Conservation (phyloP, 30 jellyfish, hydroid and myxozoan genomes). For the Turritopsis rubra region DNA sequence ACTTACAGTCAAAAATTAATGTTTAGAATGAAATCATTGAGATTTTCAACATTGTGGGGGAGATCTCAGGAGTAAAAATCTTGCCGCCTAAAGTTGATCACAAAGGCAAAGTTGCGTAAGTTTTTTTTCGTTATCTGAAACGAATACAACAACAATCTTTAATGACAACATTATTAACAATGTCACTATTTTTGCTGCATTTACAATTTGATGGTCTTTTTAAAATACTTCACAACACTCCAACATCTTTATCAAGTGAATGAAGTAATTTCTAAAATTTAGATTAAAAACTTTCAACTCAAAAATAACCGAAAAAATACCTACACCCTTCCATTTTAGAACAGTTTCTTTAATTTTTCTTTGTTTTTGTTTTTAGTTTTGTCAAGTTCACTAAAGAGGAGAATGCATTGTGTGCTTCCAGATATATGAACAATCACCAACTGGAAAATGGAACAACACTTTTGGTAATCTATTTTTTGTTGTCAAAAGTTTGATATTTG, state of each 20-base stretch:
- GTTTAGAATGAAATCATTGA: neutral
- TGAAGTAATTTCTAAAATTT: too few species aligned
- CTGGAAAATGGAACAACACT: neutral
- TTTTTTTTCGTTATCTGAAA: neutral
- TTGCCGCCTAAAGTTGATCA: constrained; percentile 1
- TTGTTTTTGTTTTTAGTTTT: neutral
- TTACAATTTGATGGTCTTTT: too few species aligned
- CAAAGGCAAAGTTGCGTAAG: constrained; percentile 9
- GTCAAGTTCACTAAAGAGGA: neutral
- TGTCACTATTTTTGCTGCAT: too few species aligned
- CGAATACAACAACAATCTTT: too few species aligned
- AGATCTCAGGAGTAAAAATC: neutral
- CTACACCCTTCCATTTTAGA: too few species aligned
- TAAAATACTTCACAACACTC: too few species aligned
- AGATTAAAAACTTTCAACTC: too few species aligned
- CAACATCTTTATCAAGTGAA: too few species aligned
- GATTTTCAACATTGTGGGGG: neutral
- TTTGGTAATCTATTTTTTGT: neutral
- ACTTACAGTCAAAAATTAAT: too few species aligned
- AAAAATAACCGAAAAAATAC: too few species aligned
- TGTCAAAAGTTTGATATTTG: too few species aligned
- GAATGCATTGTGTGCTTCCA: neutral
- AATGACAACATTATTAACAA: too few species aligned
- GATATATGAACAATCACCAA: neutral
- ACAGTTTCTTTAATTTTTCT: neutral